phyloP scores from a whole-genome alignment of 2,113 vertebrate species.

The Malaclemys terrapin region DNA sequence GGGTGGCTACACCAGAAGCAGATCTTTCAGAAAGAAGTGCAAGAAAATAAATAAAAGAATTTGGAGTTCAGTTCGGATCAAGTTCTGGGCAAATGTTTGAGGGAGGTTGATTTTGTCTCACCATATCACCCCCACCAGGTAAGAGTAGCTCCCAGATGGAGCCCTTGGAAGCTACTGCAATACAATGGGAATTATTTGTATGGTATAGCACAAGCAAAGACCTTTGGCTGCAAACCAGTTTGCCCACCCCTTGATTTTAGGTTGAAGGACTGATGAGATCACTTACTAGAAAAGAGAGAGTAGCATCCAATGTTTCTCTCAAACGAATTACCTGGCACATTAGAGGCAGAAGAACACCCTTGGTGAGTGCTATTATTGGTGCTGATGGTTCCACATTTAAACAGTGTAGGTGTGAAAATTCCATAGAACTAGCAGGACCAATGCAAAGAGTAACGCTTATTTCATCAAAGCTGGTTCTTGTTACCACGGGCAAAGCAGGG shows the following conservation, averaged over 20 bases:
- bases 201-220: neutral
- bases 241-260: neutral
- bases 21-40: neutral
- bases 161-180: neutral
- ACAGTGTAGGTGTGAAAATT: constrained; percentile 68
- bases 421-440: constrained; percentile 30
- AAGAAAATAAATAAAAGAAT: neutral
- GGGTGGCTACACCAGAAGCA: neutral
- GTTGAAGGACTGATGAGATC: constrained; percentile 34
- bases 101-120: neutral
- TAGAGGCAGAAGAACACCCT: neutral
- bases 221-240: neutral
- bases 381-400: constrained; percentile 68
- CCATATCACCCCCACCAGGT: neutral
- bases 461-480: constrained; percentile 42
- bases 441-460: constrained; percentile 3
- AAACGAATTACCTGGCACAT: neutral
- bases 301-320: neutral
- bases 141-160: neutral
- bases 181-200: neutral
- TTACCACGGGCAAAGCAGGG: constrained; percentile 46
- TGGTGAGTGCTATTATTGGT: constrained; percentile 8
- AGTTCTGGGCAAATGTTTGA: neutral
- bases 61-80: neutral
- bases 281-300: neutral